Evolutionary conservation across 1,140 invertebrate genomes (phyloP), one percentile per base, ranked within the genome.

Genomic region (Cydia strobilella): DNA sequence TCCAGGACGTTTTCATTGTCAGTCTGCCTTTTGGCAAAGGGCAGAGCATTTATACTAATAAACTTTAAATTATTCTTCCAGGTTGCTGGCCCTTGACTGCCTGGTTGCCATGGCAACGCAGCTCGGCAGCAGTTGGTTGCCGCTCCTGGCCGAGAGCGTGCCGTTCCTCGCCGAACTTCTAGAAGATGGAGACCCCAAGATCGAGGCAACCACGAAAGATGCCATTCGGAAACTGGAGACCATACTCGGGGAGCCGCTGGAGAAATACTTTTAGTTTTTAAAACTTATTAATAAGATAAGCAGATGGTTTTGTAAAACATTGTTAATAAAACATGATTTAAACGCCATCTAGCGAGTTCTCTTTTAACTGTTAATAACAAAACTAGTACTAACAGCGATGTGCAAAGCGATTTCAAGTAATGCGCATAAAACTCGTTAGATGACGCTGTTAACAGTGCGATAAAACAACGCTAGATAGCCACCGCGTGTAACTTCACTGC

Each of bases 81-180:
- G 89, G 75, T 77, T 92, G 25, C 84, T 77, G 31, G 94, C 95
- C 1, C 90, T 97, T 42, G 94, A 95, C 75, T 94, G 94, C 75
- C 86, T 97, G 79, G 95, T 96, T 18, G 94, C 96, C 75, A 95
- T 97, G 63, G 96, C 96, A 0, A 94, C 94, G 27, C 97, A 97
- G 82, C 88, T 98, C 0, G 96, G 96, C 3, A 96, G 97, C 89
- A 96, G 96, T 82, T 97, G 97, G 90, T 93, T 97, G 78, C 95
- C 96, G 0, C 90, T 97, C 0, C 85, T 97, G 27, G 96, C 97
- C 1, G 97, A 97, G 87, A 97, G 96, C 9, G 95, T 97, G 74
- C 97, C 97, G 0, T 97, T 97, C 91, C 90, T 98, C 1, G 96
- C 96, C 0, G 97, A 98, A 87, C 90, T 98, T 15, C 89, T 98